These are phyloP conservation scores for Phylloscopus collybita DNA, from an alignment of 2,797 vertebrate genomes.

Conservation along the genomic window DNA sequence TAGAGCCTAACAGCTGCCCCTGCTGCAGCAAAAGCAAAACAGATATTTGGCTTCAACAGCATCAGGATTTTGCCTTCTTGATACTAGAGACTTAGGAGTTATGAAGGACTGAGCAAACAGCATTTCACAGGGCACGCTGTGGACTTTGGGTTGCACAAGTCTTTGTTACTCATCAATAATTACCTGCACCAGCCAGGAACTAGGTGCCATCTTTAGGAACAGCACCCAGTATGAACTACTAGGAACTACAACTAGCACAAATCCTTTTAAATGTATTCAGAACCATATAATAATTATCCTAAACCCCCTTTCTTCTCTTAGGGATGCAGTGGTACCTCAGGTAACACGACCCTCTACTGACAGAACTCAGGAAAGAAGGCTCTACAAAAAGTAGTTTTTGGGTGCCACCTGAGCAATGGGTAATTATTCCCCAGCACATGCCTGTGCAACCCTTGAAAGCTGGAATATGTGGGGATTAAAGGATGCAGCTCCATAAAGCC, in stretches of 20 bases:
- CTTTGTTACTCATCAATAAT: rapidly evolving
- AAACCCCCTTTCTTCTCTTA: not conserved
- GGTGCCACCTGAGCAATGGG: not conserved
- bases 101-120: not conserved
- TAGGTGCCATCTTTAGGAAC: not conserved
- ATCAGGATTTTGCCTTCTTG: not conserved
- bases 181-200: not conserved
- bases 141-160: not conserved
- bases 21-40: not conserved
- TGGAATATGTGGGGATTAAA: not conserved
- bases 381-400: not conserved
- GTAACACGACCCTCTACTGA: not conserved
- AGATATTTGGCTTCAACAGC: not conserved
- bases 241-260: not conserved
- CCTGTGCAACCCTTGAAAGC: not conserved
- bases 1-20: not conserved
- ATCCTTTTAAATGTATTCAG: not conserved
- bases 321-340: not conserved
- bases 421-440: not conserved
- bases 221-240: not conserved
- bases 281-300: too few species aligned
- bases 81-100: not conserved
- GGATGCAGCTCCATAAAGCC: not conserved
- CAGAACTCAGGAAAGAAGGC: not conserved
- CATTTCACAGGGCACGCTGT: not conserved